Conservation (phyloP, 2,888 invertebrate genomes). For the Hesperia comma region DNA sequence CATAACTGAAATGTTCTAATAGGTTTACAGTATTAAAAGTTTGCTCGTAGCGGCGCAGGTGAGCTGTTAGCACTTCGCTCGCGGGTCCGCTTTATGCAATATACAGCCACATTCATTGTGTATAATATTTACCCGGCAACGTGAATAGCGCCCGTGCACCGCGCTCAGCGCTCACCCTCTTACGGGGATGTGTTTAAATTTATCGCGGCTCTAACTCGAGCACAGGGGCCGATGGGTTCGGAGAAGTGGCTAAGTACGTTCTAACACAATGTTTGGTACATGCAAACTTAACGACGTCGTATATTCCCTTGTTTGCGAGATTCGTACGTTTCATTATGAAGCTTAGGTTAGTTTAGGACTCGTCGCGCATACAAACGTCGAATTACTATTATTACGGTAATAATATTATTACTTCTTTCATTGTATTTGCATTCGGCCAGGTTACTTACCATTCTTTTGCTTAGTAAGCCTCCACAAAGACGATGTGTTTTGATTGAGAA, state of each 20-base stretch:
- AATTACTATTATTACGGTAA: no score
- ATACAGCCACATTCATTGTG: conserved; percentile 15
- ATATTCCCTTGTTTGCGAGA: neutral
- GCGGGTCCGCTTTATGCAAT: conserved; percentile 15
- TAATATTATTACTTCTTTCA: no score
- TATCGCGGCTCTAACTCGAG: conserved; percentile 9
- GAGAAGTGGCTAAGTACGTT: no score
- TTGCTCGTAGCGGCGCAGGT: conserved; percentile 14
- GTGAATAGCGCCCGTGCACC: conserved; percentile 11
- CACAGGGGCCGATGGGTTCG: no score
- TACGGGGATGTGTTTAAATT: conserved; percentile 4
- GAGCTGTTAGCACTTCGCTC: conserved; percentile 15
- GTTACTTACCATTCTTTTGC: no score
- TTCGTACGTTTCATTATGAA: no score
- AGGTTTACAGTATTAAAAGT: conserved; percentile 18
- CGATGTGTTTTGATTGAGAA: no score
- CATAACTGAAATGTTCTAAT: conserved; percentile 5
- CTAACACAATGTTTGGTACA: no score
- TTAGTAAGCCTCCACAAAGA: no score
- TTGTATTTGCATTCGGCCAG: no score
- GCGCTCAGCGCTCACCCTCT: conserved; percentile 5
- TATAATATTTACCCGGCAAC: conserved; percentile 13
- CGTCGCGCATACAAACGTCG: no score
- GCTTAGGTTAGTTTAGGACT: no score
- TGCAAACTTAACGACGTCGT: neutral